phyloP scores from a whole-genome alignment of 2,113 vertebrate genomes.

The Silurus asotus region DNA sequence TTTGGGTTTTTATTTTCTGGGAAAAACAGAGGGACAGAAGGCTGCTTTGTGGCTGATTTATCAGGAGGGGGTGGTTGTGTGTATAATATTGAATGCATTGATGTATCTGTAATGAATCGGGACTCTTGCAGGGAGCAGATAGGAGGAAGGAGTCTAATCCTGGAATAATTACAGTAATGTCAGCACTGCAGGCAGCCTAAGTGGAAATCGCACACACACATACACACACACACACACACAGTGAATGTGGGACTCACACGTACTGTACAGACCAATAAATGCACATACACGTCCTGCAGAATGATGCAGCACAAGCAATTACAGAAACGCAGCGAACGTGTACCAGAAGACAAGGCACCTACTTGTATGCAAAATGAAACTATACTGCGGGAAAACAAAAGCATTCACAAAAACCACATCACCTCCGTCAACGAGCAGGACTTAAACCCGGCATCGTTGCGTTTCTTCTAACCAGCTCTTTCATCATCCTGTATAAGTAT shows the following conservation, averaged over 20 bases:
- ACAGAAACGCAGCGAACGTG: slow-evolving; percentile 23
- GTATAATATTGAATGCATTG: slow-evolving; percentile 42
- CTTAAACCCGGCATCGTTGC: not conserved
- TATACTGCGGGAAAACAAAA: not conserved
- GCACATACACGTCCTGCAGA: slow-evolving; percentile 16
- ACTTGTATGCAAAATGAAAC: not conserved
- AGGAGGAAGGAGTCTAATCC: slow-evolving; percentile 50
- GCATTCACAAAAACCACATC: not conserved
- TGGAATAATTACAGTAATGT: slow-evolving; percentile 57
- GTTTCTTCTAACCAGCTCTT: slow-evolving; percentile 41
- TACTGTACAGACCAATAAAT: slow-evolving; percentile 34
- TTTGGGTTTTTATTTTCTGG: slow-evolving; percentile 20
- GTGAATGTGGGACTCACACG: not conserved
- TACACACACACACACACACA: slow-evolving; percentile 5
- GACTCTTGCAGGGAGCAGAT: slow-evolving; percentile 33
- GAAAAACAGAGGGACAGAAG: slow-evolving; percentile 25
- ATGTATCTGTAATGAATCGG: slow-evolving; percentile 43
- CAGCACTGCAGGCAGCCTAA: slow-evolving; percentile 16
- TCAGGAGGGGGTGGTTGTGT: slow-evolving; percentile 22
- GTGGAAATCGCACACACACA: not conserved
- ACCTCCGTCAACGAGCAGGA: not conserved
- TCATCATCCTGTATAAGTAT: slow-evolving; percentile 44
- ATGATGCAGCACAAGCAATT: slow-evolving; percentile 21
- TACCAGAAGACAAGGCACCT: slow-evolving; percentile 17
- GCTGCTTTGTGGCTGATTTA: slow-evolving; percentile 42